Evolutionary conservation across 2,113 vertebrate species (phyloP).

Genomic region (Urocynchramus pylzowi): DNA sequence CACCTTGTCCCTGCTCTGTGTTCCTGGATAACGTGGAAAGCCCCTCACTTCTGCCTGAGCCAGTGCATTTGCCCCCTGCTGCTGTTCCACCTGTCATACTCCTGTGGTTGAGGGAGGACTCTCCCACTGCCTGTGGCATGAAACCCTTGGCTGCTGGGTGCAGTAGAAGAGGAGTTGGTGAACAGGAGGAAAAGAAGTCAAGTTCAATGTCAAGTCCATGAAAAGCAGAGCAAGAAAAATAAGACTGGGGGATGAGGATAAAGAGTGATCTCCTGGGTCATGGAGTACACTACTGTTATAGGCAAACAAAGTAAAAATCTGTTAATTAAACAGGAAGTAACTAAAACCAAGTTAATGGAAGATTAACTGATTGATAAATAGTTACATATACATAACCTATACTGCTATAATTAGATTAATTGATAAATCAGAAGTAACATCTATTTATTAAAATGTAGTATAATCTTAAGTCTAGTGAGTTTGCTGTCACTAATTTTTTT

Average conservation of each 20-base stretch:
- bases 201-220: neutral
- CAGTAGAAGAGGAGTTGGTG: neutral
- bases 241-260: neutral
- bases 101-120: neutral
- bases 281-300: neutral
- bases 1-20: neutral
- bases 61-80: neutral
- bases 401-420: neutral
- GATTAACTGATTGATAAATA: neutral
- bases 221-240: neutral
- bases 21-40: neutral
- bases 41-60: neutral
- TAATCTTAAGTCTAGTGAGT: neutral
- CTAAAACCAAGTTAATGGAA: neutral
- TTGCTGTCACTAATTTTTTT: neutral
- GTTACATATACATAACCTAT: neutral
- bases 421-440: neutral
- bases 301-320: neutral
- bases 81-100: fast-evolving
- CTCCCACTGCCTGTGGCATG: neutral
- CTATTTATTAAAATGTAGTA: neutral
- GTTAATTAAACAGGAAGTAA: neutral
- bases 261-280: neutral
- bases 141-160: neutral
- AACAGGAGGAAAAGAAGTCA: neutral